Base-by-base conservation (phyloP, 92 coral and sea anemone species). In the Blastomussa wellsi region DNA sequence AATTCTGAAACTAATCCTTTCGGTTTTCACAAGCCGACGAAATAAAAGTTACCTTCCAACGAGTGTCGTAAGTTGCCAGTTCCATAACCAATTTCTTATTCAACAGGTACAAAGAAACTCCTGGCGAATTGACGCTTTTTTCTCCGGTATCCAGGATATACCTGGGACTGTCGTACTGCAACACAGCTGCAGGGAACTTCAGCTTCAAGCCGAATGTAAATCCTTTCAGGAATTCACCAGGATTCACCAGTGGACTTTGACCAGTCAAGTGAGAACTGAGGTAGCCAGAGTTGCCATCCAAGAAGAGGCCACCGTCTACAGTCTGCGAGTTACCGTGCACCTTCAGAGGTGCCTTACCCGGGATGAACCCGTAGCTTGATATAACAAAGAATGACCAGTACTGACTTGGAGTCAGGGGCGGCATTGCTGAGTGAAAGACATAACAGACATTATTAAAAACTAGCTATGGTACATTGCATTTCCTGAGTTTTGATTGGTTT, bases 91-190 rank as follows among this genome's bases (percentile, higher is more conserved):
- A 29, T 48, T 86, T 93, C 82, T 87, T 86, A 65, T 94, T 93
- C 86, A 97, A 74, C 79, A 97, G 73, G 79, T 97, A 97, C 35
- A 97, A 84, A 42, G 99, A 97, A 28, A 97, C 79, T 17, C 99
- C 99, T 7, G 95, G 91, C 7, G 91, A 81, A 19, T 87, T 86
- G 68, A 86, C 89, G 66, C 97, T 97, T 77, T 88, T 91, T 19
- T 88, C 98, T 3, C 98, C 99, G 39, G 95, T 97, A 76, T 97
- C 99, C 66, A 97, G 36, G 37, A 97, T 76, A 47, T 94, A 97
- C 59, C 89, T 88, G 12, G 95, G 86, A 33, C 74, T 84, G 70
- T 91, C 88, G 76, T 91, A 94, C n/a, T 89, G 90, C 60, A 80
- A 74, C 7, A 90, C 92, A 15, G 87, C 85, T 15, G 88, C 82